A percentile compares a stretch with the other conserved stretches of the same genome.
These are phyloP conservation scores for Trichopoda pennipes DNA, from an alignment of 2,888 invertebrate genomes.

Conservation along the genomic window DNA sequence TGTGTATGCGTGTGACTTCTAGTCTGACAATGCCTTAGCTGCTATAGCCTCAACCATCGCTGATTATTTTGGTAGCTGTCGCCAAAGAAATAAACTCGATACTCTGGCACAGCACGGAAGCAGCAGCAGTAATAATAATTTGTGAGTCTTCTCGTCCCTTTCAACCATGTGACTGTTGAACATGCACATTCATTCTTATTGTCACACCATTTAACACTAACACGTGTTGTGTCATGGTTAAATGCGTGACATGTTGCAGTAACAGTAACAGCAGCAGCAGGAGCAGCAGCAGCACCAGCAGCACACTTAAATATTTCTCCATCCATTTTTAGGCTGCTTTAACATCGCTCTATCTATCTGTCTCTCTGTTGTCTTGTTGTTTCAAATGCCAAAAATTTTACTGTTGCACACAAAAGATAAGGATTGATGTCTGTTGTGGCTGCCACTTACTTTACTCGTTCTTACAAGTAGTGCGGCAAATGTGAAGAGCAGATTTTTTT, in stretches of 20 bases:
- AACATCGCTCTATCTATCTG: neutral
- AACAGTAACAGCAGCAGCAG: slow-evolving; percentile 32
- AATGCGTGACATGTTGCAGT: slow-evolving; percentile 67
- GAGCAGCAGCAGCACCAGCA: slow-evolving; percentile 9
- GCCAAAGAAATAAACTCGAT: slow-evolving; percentile 28
- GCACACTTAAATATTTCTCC: slow-evolving; percentile 45
- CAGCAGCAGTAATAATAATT: slow-evolving; percentile 37
- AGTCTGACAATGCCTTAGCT: slow-evolving; percentile 14
- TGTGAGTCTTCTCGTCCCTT: slow-evolving; percentile 49
- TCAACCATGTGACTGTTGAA: slow-evolving; percentile 48
- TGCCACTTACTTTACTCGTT: slow-evolving; percentile 31
- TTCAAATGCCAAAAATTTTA: slow-evolving; percentile 68
- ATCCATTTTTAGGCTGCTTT: slow-evolving; percentile 15
- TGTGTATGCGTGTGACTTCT: slow-evolving; percentile 16
- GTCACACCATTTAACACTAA: slow-evolving; percentile 70
- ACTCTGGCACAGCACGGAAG: slow-evolving; percentile 9
- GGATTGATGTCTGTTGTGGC: slow-evolving; percentile 64
- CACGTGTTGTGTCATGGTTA: slow-evolving; percentile 69
- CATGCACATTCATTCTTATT: slow-evolving; percentile 64
- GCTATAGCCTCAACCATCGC: slow-evolving; percentile 12
- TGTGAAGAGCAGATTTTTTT: slow-evolving; percentile 15
- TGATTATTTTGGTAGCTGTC: slow-evolving; percentile 46
- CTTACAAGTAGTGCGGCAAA: slow-evolving; percentile 31
- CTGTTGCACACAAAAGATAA: slow-evolving; percentile 67
- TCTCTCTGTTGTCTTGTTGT: slow-evolving; percentile 24